These are phyloP conservation scores for Peromyscus aztecus DNA, from an alignment of 2,797 vertebrate species.

Conservation along the genomic window DNA sequence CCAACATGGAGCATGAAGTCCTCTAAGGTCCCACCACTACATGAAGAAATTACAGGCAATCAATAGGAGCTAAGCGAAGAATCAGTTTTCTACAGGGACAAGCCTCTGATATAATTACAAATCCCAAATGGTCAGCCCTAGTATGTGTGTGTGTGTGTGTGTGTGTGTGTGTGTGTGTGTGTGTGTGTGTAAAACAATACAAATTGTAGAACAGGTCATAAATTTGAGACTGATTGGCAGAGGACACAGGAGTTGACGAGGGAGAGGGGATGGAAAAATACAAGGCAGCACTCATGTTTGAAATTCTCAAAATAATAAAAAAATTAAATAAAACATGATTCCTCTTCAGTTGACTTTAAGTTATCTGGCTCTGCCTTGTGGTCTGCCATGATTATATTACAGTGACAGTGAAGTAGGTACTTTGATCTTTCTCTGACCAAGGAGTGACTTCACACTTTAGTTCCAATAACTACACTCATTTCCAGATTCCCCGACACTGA, in stretches of 20 bases:
- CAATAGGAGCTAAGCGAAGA: background rate
- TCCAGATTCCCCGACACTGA: conserved; percentile 10
- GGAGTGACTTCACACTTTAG: background rate
- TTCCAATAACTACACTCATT: background rate
- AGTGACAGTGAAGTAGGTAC: background rate
- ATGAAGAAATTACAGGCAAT: background rate
- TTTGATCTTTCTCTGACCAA: conserved; percentile 18
- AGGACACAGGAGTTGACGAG: background rate
- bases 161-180: background rate
- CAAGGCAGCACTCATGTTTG: background rate
- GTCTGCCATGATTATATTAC: background rate
- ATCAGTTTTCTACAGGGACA: background rate
- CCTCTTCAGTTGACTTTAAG: background rate
- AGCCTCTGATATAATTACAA: background rate
- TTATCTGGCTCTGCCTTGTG: background rate
- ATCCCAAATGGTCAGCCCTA: background rate
- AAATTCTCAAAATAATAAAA: background rate
- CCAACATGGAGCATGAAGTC: background rate
- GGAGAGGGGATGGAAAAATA: background rate
- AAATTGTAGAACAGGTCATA: background rate
- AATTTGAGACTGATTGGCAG: background rate
- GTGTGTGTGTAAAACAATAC: background rate
- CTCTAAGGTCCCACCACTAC: background rate
- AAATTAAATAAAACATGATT: background rate
- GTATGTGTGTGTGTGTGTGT: background rate